Conservation (phyloP, 2,888 invertebrate species). For the Xestia xanthographa region DNA sequence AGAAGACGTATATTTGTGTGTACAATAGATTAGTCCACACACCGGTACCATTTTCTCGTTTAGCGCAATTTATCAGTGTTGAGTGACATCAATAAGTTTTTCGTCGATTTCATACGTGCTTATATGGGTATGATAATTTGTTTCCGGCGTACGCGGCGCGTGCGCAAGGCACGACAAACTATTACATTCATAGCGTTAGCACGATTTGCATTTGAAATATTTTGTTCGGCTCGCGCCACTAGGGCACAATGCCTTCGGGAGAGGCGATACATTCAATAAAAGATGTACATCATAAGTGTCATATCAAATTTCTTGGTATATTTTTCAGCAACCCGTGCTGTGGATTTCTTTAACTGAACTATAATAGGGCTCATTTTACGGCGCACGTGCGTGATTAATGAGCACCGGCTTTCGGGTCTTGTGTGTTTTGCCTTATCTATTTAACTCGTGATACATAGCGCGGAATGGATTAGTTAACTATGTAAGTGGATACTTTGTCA, state of each 20-base stretch:
- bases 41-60: conserved; percentile 83
- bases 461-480: conserved; percentile 61
- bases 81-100: conserved; percentile 88
- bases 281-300: conserved; percentile 77
- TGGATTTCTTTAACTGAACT: conserved; percentile 79
- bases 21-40: conserved; percentile 77
- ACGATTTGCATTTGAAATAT: conserved; percentile 91
- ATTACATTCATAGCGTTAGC: conserved; percentile 89
- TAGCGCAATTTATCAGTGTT: conserved; percentile 87
- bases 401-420: conserved; percentile 67
- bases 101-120: conserved; percentile 86
- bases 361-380: conserved; percentile 85
- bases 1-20: conserved; percentile 71
- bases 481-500: conserved; percentile 55
- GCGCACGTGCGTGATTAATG: conserved; percentile 88
- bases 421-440: conserved; percentile 72
- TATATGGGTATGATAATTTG: conserved; percentile 91
- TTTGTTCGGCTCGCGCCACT: conserved; percentile 86
- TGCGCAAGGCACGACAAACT: conserved; percentile 89
- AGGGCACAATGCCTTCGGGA: conserved; percentile 85
- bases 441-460: conserved; percentile 67
- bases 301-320: conserved; percentile 89
- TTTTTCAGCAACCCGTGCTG: conserved; percentile 88
- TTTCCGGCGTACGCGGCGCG: conserved; percentile 89
- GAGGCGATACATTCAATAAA: conserved; percentile 83